Evolutionary conservation across 2,797 vertebrate genomes (phyloP), one percentile per base, ranked within the genome.

Genomic region (Tolypeutes matacus): DNA sequence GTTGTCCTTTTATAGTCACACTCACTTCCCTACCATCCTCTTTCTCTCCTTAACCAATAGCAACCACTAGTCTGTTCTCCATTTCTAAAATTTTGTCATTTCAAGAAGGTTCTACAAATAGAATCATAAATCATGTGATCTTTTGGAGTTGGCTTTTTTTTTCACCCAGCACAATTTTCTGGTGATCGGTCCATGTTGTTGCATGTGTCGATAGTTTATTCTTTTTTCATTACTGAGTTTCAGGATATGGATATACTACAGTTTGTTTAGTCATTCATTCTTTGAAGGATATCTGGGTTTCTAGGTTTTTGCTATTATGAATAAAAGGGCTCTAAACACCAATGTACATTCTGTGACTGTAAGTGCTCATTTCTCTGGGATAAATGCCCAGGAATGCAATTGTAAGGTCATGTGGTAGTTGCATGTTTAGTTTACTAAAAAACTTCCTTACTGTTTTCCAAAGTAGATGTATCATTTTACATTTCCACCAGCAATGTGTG

Each of bases 381-480:
- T 90, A 58, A 69, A 73, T 86, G 85, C 36, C 70, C 81, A 86
- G 17, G 23, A 86, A 18, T 25, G 5, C 2, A 51, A 1, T 83
- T 86, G n/a, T 23, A 65, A 36, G 65, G 31, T 92, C 21, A 20
- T 78, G 11, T 46, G 31, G 15, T 86, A 29, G 23, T 78, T 92
- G 21, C 42, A 31, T 39, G 23, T 89, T 91, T 93, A 42, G 20
- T 84, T 73, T 67, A 87, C 87, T 29, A 89, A 76, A 31, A 94
- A 93, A 84, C 49, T 67, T 51, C 69, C 23, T 53, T 83, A 89
- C 56, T 39, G n/a, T 84, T 94, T 96, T 95, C 49, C 69, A 69
- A 49, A 42, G 31, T 58, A 73, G 89, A 11, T 12, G 18, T 64
- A 51, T 25, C 39, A n/a, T 87, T 76, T 92, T 91, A 53, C 46